Base-by-base conservation (phyloP, 2,113 vertebrate species). In the Nothoprocta perdicaria region DNA sequence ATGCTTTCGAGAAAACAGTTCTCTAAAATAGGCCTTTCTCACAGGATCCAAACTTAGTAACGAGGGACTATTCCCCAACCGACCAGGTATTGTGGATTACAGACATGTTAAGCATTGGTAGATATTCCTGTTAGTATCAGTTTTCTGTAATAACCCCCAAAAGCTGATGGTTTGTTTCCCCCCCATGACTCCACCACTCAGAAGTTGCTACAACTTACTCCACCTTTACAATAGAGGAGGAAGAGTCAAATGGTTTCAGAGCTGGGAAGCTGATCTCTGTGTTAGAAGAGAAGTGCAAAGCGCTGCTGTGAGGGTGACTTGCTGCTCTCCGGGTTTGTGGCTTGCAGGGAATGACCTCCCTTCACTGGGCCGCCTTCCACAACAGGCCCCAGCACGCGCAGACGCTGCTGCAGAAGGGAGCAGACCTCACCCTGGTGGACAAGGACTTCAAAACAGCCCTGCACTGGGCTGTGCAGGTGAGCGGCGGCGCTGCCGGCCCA, bases 341-440 rank as follows among this genome's bases (percentile, higher is more conserved):
- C 79, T 96, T 94, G n/a, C 89, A 99, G 98, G 98, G 98, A 50
- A 98, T 99, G 98, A 98, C 98, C 4, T 97, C 98, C 4, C 98
- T 99, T 33, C 98, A 99, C 84, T 99, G 98, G 98, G 98, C 98
- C 31, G 98, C 98, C 11, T 99, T 99, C 95, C 98, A 99, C 92
- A 98, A 98, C 94, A 97, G 95, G 45, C 98, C 98, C 6, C 98
- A 98, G 66, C 98, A 99, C 33, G 97, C 97, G 8, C 98, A 98
- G 90, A 97, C 96, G 43, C 96, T 99, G 85, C 92, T 99, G 93
- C 98, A 98, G 91, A 98, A 97, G 67, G 98, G 98, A 83, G 98
- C 98, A 35, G 98, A 99, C 66, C 98, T 97, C 7, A 98, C 98
- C 2, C 96, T 99, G 48, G 98, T 98, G 94, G 98, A 99, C 96